Evolutionary conservation across 2,113 vertebrate genomes (phyloP).

Genomic region (Cygnus atratus): DNA sequence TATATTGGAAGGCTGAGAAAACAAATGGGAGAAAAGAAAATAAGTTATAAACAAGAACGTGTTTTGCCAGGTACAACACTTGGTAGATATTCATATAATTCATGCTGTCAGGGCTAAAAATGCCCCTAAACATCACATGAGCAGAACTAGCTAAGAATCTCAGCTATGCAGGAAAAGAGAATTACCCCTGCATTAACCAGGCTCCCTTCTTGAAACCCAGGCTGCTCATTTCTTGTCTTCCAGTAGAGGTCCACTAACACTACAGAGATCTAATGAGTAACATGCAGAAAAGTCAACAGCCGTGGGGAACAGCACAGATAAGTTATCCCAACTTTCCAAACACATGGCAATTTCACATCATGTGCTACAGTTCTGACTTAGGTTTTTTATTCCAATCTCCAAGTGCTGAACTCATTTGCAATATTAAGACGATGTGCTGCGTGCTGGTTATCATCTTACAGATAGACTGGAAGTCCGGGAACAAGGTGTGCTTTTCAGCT

Average conservation of each 20-base stretch:
- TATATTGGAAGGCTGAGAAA: slow-evolving; percentile 94
- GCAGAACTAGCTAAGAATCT: neutral
- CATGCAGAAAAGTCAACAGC: neutral
- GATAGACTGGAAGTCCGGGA: neutral
- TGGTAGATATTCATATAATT: neutral
- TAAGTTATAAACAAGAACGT: neutral
- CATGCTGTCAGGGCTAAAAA: neutral
- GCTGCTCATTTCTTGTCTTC: neutral
- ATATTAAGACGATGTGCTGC: neutral
- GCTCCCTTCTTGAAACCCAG: neutral
- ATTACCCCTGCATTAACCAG: neutral
- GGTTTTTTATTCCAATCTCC: neutral
- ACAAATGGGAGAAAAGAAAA: neutral
- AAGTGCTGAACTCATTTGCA: rapidly evolving
- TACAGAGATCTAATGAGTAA: neutral
- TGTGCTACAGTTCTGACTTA: neutral
- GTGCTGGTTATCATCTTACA: neutral
- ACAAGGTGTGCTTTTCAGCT: neutral
- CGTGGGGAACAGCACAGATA: neutral
- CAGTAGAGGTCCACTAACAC: neutral
- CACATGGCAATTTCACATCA: neutral
- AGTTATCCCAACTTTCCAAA: neutral
- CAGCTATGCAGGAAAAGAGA: neutral
- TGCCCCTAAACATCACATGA: neutral
- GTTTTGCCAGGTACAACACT: neutral